phyloP scores from a whole-genome alignment of 2,797 vertebrate species.

The Silurus aristotelis region DNA sequence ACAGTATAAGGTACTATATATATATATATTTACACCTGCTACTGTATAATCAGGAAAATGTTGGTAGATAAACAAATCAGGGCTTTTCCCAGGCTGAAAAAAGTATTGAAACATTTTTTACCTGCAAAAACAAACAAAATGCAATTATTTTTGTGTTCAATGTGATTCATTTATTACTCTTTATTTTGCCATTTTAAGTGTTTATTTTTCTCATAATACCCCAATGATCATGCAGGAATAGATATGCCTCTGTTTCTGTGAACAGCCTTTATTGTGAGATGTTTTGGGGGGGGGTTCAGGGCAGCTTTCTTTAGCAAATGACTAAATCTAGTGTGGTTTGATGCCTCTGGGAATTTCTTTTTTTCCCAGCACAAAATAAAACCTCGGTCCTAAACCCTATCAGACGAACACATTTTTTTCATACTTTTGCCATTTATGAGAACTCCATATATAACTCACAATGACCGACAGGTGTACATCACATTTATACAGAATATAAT shows the following conservation, averaged over 20 bases:
- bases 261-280: background rate
- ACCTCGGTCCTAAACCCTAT: background rate
- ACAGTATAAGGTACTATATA: too few species aligned
- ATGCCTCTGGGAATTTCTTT: slow-evolving; percentile 8
- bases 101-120: background rate
- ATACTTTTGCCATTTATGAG: background rate
- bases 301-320: slow-evolving; percentile 12
- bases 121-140: background rate
- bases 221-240: background rate
- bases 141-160: background rate
- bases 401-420: background rate
- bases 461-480: background rate
- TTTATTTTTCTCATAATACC: background rate
- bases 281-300: background rate
- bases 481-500: background rate
- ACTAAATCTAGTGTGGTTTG: background rate
- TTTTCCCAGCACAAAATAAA: background rate
- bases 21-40: too few species aligned
- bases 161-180: background rate
- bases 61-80: too few species aligned
- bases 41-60: too few species aligned
- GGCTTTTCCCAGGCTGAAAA: background rate
- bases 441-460: background rate
- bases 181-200: background rate
- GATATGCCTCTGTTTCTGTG: background rate